Evolutionary conservation across 2,888 invertebrate species (phyloP), one percentile per base, ranked within the genome.

Genomic region (Aphidoletes aphidimyza): DNA sequence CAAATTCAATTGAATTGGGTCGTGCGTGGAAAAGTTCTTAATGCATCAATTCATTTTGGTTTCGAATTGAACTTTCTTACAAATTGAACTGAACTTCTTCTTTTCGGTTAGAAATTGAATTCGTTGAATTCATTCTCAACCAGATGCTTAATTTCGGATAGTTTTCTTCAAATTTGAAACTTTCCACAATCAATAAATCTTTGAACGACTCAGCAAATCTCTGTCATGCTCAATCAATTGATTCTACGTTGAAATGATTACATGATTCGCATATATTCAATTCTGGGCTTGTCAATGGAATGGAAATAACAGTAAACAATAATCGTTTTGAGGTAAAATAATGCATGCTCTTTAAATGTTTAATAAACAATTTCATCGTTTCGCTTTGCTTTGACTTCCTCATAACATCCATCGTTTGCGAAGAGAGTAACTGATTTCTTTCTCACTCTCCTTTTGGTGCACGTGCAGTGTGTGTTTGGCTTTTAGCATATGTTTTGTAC

Each of bases 251-350:
- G n/a, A n/a, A n/a, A n/a, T n/a, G n/a, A n/a, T n/a, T n/a, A n/a
- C n/a, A n/a, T n/a, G n/a, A n/a, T n/a, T n/a, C n/a, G n/a, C n/a
- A n/a, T n/a, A n/a, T n/a, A n/a, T n/a, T n/a, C n/a, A n/a, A n/a
- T n/a, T n/a, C n/a, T n/a, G n/a, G n/a, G n/a, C 54, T 11, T 1
- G 8, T 54, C 6, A 54, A 22, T 54, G 54, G 22, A 54, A 54
- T 54, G n/a, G n/a, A n/a, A 54, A 54, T 54, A 54, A 54, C 54
- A 54, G 22, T 54, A 54, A 69, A 69, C 30, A 69, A 69, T 69
- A 69, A 69, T 69, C 69, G 34, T 69, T 69, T 30, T 17, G 69
- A 69, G 69, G 69, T 30, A 69, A 30, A 30, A n/a, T 69, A 69
- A 11, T 69, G 11, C 34, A 14, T 30, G 69, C 34, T 69, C n/a